Evolutionary conservation across 2,113 vertebrate species (phyloP), one percentile per base, ranked within the genome.

Genomic region (Aviceda subcristata): DNA sequence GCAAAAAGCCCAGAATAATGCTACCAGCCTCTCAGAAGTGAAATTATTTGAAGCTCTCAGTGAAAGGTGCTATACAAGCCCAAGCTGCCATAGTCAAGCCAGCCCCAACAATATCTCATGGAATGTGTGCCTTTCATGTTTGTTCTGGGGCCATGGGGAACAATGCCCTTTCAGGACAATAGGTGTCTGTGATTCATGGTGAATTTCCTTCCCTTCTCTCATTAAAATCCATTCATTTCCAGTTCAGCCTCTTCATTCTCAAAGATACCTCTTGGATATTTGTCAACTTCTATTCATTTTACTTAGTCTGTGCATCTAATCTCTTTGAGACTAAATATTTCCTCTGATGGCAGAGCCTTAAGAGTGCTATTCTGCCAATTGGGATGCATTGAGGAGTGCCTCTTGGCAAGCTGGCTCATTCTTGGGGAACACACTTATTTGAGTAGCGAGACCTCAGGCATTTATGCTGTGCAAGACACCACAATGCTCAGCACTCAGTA

Each of bases 191-290:
- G 14, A 53, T 90, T 96, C 48, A 27, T 75, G 32, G 90, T 68
- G 84, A 73, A 82, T 96, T 96, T 90, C 57, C 74, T 89, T 88
- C 68, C 87, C 73, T 78, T 85, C 81, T 89, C 64, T 90, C 84
- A 85, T 95, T 94, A 91, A 96, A 95, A 87, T 86, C 89, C 84
- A 92, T 91, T 96, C 51, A 87, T 96, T 95, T 90, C 88, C 73
- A 93, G 27, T 83, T 85, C 73, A 83, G 66, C 48, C 71, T 91
- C 87, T 85, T 94, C 62, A 38, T 91, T 96, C 89, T 87, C 77
- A 94, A 95, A 94, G 68, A 66, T 85, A 78, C 56, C 24, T 96
- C 90, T 94, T 97, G 96, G 92, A 94, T 93, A 90, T 96, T 96
- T 94, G 69, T 96, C 93, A 96, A 76, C 50, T 90, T 87, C 92